Evolutionary conservation across 2,797 vertebrate species (phyloP), one percentile per base, ranked within the genome.

Genomic region (Pelobates cultripes): DNA sequence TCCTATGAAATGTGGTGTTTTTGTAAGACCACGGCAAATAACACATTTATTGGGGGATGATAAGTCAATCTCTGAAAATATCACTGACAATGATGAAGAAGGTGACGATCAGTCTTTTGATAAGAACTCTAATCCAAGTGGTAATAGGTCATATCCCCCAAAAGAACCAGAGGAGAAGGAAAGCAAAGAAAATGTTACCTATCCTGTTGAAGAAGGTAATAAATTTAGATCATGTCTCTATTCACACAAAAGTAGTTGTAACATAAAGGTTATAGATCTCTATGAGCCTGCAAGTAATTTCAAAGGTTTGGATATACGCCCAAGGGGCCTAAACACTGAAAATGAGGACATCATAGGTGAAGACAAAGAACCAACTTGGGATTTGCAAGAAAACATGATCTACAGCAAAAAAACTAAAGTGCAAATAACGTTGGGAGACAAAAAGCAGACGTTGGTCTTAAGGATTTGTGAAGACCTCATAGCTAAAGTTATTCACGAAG

Each of bases 1-100:
- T 66, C 73, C 87, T 66, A 85, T 88, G 71, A 70, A 77, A 57
- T 88, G 87, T 7, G 92, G 90, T 4, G 75, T 90, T 4, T 88
- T 92, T 85, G 90, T 91, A 64, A 89, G 87, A 79, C 82, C 90
- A 3, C 75, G 86, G 2, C 87, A 93, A 70, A 86, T 93, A 47
- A 89, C 87, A 14, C 87, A 86, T 13, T 70, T 88, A 0, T 15
- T 83, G 5, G 78, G 28, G 44, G 68, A 75, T 41, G 61, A 69
- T 0, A 47, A 86, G 77, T 88, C 77, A 8, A 40, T 40, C 43
- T 66, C 81, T 77, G 82, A 17, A 74, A 82, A 60, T 13, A 67
- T 14, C 7, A 10, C 73, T 4, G 70, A 84, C 73, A 82, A 90
- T 60, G 87, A 90, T 63, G 74, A 86, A 5, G 87, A 75, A 51